These are phyloP conservation scores for Xerus inauris DNA, from an alignment of 2,113 vertebrate species.

Conservation along the genomic window DNA sequence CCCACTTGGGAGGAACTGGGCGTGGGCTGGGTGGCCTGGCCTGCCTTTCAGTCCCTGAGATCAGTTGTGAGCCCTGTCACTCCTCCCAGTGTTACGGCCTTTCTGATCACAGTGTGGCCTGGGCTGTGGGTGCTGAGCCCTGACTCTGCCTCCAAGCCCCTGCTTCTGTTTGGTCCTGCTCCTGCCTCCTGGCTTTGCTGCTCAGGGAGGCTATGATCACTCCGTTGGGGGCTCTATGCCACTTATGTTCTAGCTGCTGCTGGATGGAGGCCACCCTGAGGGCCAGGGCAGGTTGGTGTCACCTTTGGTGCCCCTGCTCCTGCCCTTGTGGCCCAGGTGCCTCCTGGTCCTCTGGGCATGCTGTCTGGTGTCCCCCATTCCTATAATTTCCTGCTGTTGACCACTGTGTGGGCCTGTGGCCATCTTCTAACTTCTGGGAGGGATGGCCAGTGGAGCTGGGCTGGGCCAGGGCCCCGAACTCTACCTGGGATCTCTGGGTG, in stretches of 20 bases:
- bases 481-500: conserved; percentile 16
- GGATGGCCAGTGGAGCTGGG: background rate
- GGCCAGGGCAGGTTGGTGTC: background rate
- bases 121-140: background rate
- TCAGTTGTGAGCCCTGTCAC: background rate
- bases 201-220: background rate
- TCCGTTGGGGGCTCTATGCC: too few species aligned
- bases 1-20: background rate
- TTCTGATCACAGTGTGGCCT: background rate
- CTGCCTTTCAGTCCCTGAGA: background rate
- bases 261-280: background rate
- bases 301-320: background rate
- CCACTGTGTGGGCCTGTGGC: background rate
- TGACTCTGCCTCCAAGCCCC: accelerated
- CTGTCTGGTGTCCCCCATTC: background rate
- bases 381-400: background rate
- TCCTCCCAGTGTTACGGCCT: background rate
- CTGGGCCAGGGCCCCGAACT: background rate
- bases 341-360: background rate
- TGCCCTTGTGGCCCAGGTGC: background rate
- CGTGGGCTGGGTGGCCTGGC: background rate
- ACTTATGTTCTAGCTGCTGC: background rate
- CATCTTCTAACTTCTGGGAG: background rate
- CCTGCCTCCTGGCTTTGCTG: background rate
- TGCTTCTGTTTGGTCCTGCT: background rate